Conservation (phyloP, 1,140 invertebrate species). For the Caenorhabditis brenneri region DNA sequence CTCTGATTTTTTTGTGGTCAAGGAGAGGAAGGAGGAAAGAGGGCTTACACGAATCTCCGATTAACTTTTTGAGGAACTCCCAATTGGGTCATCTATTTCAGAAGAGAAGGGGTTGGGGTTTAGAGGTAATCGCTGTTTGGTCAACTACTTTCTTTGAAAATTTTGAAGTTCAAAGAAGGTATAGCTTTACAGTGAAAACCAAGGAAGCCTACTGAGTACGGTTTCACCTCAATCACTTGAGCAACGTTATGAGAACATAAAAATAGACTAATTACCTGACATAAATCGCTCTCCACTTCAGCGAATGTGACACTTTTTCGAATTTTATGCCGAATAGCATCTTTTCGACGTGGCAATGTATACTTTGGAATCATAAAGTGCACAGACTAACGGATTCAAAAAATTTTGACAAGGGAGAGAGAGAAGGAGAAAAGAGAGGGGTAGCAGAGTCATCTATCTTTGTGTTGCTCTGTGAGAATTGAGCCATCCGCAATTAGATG, state of each 20-base stretch:
- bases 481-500: conserved; percentile 25
- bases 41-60: background rate
- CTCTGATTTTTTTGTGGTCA: background rate
- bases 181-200: too few species aligned
- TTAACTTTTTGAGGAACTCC: conserved; percentile 6
- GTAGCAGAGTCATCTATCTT: conserved; percentile 21
- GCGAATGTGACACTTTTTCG: conserved; percentile 25
- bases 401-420: background rate
- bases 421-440: too few species aligned
- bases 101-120: background rate
- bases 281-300: background rate
- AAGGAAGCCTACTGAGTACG: too few species aligned
- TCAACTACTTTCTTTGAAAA: too few species aligned
- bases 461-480: background rate
- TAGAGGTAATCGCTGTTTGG: background rate
- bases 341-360: conserved; percentile 31
- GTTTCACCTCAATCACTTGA: too few species aligned
- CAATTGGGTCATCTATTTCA: background rate
- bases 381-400: conserved; percentile 31
- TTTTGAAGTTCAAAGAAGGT: background rate
- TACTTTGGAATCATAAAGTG: conserved; percentile 42
- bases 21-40: background rate
- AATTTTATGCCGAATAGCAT: conserved; percentile 26
- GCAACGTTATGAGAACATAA: too few species aligned
- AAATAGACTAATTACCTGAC: conserved; percentile 27